A percentile compares a stretch with the other conserved stretches of the same genome.
Evolutionary conservation across 2,888 invertebrate genomes (phyloP).

Genomic region (Oligia latruncula): DNA sequence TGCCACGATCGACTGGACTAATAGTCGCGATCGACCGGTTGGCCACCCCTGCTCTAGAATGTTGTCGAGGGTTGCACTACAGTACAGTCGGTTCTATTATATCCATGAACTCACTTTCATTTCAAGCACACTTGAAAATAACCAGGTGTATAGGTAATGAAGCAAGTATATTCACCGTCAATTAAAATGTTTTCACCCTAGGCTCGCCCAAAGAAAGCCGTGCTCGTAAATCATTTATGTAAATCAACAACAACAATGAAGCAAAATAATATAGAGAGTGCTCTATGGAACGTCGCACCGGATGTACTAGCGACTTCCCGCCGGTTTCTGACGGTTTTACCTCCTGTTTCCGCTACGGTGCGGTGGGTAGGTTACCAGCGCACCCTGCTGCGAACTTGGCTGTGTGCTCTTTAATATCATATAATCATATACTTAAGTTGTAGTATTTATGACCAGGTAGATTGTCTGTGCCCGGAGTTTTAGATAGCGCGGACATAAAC

Average conservation of each 20-base stretch:
- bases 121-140: constrained; percentile 17
- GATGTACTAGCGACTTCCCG: constrained; percentile 81
- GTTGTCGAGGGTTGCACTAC: neutral
- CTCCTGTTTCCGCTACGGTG: constrained; percentile 75
- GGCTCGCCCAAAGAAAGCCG: constrained; percentile 72
- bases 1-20: no score
- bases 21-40: no score
- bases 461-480: constrained; percentile 24
- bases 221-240: constrained; percentile 83
- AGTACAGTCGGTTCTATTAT: neutral
- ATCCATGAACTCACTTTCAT: neutral
- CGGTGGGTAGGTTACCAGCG: constrained; percentile 56
- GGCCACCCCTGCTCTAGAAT: neutral
- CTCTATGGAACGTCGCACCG: constrained; percentile 77
- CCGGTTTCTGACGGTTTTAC: constrained; percentile 79
- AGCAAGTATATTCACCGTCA: constrained; percentile 53
- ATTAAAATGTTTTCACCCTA: constrained; percentile 66
- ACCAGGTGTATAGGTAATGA: constrained; percentile 45
- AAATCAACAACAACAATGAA: constrained; percentile 83
- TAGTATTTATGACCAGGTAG: constrained; percentile 40
- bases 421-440: constrained; percentile 48
- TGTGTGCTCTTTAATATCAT: constrained; percentile 48
- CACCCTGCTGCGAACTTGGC: constrained; percentile 55
- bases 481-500: constrained; percentile 9
- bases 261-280: constrained; percentile 81